A percentile compares a stretch with the other conserved stretches of the same genome.
These are phyloP conservation scores for Ips typographus DNA, from an alignment of 1,140 invertebrate genomes.

Conservation along the genomic window DNA sequence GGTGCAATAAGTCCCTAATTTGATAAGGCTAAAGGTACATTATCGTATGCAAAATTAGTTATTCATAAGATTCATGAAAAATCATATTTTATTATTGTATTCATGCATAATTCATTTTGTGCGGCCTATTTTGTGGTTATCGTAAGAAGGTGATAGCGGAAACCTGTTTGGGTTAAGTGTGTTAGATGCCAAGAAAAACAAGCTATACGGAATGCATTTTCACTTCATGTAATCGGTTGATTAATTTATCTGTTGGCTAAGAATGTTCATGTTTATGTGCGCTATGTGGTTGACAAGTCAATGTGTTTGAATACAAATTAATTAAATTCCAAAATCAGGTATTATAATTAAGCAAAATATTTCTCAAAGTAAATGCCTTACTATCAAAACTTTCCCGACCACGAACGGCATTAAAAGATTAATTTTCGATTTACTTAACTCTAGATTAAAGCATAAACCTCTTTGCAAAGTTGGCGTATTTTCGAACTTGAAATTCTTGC, in stretches of 20 bases:
- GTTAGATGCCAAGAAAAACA: background rate
- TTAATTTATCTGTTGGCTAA: background rate
- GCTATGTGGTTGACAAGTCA: too few species aligned
- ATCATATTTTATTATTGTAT: slow-evolving; percentile 10
- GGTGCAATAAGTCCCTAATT: too few species aligned
- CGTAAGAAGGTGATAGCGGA: slow-evolving; percentile 6
- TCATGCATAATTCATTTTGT: slow-evolving; percentile 8
- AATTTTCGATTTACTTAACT: slow-evolving; percentile 35
- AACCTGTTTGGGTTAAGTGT: slow-evolving; percentile 1
- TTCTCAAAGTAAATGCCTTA: background rate
- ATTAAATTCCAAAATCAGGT: too few species aligned
- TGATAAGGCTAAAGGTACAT: background rate
- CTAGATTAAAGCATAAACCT: slow-evolving; percentile 28
- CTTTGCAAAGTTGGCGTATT: slow-evolving; percentile 24
- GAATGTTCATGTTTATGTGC: background rate
- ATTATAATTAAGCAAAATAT: too few species aligned
- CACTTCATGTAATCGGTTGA: background rate
- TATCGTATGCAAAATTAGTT: slow-evolving; percentile 4
- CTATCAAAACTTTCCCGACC: slow-evolving; percentile 23
- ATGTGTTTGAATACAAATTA: too few species aligned
- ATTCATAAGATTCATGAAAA: slow-evolving; percentile 15
- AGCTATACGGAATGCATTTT: background rate
- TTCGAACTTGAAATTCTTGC: slow-evolving; percentile 27
- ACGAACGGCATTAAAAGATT: slow-evolving; percentile 31
- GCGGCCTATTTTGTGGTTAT: background rate